Base-by-base conservation (phyloP, 2,113 vertebrate species). In the Calidris pygmaea region DNA sequence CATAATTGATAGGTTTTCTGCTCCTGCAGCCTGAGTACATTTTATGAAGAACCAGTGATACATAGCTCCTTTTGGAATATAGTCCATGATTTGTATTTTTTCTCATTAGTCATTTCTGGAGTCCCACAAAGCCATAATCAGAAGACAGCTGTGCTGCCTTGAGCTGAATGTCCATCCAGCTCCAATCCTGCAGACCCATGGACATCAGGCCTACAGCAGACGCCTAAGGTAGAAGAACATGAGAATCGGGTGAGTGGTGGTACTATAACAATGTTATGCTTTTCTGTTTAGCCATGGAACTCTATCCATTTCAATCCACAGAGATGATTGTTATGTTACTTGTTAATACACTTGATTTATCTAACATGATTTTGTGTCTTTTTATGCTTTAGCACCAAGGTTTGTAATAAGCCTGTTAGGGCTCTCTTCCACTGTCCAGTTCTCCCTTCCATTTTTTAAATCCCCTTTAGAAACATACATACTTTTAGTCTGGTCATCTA, bases 1-100 rank as follows among this genome's bases (percentile, higher is more conserved):
- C 70, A 87, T 96, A 96, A 96, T 90, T 95, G 86, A 95, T 96
- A 87, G 60, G 24, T 71, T 94, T 72, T 81, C 29, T 65, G 48
- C 39, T 92, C 35, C 56, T 85, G 56, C 52, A 92, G 58, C 45
- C 58, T 39, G 8, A 85, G 10, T 70, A 52, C 76, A 29, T n/a
- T 95, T 79, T 85, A 79, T 84, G 79, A 95, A 89, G 67, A 91
- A 82, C 20, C 37, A 85, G 58, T 22, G 63, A 62, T 55, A 86
- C 27, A 79, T 14, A 88, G 77, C 72, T 96, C 72, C 93, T 90
- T 67, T 48, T 72, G 60, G 47, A 94, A 96, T 52, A 89, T 37
- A 75, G 81, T 90, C 82, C 52, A 62, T 27, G 32, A 45, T 68
- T 53, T 84, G 29, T 80, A 14, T 39, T 96, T 95, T 94, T 75